Conservation (phyloP, 1,140 invertebrate genomes). For the Ceratosolen fusciceps region DNA sequence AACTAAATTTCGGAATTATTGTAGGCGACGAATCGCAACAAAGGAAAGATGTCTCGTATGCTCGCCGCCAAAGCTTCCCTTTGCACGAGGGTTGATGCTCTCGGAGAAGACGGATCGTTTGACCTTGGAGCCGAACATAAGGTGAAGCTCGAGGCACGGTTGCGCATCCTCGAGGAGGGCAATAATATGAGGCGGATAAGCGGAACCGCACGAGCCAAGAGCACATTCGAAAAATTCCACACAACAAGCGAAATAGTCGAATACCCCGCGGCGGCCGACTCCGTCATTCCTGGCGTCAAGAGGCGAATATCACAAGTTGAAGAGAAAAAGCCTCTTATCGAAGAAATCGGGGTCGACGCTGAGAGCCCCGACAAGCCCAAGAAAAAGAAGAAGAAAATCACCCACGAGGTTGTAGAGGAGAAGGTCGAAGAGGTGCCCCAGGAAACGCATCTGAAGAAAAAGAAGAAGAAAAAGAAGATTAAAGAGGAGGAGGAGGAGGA, state of each 20-base stretch:
- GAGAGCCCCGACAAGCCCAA: slow-evolving; percentile 55
- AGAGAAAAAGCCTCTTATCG: slow-evolving; percentile 68
- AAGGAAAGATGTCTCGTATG: slow-evolving; percentile 97
- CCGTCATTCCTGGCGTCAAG: slow-evolving; percentile 71
- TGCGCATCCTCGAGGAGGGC: slow-evolving; percentile 88
- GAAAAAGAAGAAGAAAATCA: slow-evolving; percentile 53
- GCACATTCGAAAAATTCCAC: slow-evolving; percentile 93
- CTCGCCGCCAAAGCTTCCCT: slow-evolving; percentile 95
- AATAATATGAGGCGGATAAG: slow-evolving; percentile 86
- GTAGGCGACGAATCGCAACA: slow-evolving; percentile 72
- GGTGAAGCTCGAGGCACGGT: slow-evolving; percentile 85
- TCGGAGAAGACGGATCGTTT: slow-evolving; percentile 88
- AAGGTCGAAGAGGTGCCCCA: slow-evolving; percentile 28
- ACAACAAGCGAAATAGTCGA: slow-evolving; percentile 81
- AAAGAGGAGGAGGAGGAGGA: slow-evolving; percentile 55
- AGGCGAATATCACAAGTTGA: slow-evolving; percentile 64
- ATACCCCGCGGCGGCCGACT: slow-evolving; percentile 76
- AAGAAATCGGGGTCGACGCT: slow-evolving; percentile 58
- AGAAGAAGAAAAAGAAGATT: slow-evolving; percentile 57
- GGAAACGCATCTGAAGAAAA: slow-evolving; percentile 49
- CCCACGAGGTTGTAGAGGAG: slow-evolving; percentile 32
- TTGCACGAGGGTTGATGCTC: slow-evolving; percentile 94
- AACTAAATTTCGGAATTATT: background rate
- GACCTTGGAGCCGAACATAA: slow-evolving; percentile 90
- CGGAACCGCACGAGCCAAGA: slow-evolving; percentile 88